phyloP scores from a whole-genome alignment of 2,888 invertebrate species.

The Osedax fenrisi region DNA sequence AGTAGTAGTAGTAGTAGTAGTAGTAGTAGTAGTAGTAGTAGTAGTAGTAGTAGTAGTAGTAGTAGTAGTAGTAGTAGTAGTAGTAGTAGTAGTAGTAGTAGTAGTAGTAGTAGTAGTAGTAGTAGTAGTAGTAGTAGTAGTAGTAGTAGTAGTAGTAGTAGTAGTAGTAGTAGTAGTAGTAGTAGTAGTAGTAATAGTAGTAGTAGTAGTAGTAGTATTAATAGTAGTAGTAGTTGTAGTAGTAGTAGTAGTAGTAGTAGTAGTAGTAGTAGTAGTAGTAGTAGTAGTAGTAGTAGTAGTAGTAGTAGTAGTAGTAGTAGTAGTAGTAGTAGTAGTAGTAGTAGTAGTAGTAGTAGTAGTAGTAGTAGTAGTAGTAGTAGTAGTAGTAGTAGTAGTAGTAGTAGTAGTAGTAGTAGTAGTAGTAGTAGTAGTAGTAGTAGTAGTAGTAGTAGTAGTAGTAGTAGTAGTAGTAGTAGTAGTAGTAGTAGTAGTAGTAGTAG shows the following conservation, averaged over 20 bases:
- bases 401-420: not conserved
- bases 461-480: no score
- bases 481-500: no score
- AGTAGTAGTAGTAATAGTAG: constrained; percentile 11
- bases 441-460: no score
- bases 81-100: constrained; percentile 30
- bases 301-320: constrained; percentile 7
- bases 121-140: constrained; percentile 33
- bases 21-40: no score
- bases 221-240: no score
- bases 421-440: no score
- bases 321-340: constrained; percentile 18
- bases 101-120: constrained; percentile 32
- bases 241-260: constrained; percentile 9
- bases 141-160: constrained; percentile 31
- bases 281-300: constrained; percentile 8
- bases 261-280: constrained; percentile 16
- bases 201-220: no score
- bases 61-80: constrained; percentile 28
- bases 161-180: constrained; percentile 25
- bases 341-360: not conserved
- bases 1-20: no score
- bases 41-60: no score
- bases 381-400: not conserved
- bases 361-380: not conserved